phyloP scores from a whole-genome alignment of 2,888 invertebrate genomes.

The Rugalucina vietnamica region DNA sequence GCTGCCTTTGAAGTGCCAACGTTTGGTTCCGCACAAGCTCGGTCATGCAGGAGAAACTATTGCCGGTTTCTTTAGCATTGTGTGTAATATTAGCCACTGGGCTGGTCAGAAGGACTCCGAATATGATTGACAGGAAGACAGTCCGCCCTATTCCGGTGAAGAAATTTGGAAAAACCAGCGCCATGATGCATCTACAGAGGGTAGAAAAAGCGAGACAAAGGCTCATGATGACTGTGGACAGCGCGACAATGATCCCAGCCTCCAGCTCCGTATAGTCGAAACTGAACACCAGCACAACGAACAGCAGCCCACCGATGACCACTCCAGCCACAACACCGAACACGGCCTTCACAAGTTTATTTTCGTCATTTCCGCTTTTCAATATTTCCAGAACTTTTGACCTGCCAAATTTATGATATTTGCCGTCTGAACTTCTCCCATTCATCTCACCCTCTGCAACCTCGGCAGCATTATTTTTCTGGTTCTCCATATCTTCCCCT shows the following conservation, averaged over 20 bases:
- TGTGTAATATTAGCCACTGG: conserved; percentile 61
- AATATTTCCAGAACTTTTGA: conserved; percentile 35
- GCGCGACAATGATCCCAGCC: conserved; percentile 49
- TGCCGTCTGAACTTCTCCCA: conserved; percentile 16
- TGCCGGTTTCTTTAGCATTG: conserved; percentile 62
- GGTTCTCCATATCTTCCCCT: conserved; percentile 9
- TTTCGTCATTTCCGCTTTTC: conserved; percentile 31
- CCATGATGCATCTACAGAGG: conserved; percentile 56
- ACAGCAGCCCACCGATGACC: conserved; percentile 50
- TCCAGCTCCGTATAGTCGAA: conserved; percentile 51
- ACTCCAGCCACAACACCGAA: conserved; percentile 54
- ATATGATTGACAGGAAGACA: conserved; percentile 63
- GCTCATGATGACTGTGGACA: conserved; percentile 52
- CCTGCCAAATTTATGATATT: conserved; percentile 31
- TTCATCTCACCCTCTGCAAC: background rate
- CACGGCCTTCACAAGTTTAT: conserved; percentile 39
- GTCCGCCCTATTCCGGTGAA: conserved; percentile 64
- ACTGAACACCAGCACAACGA: conserved; percentile 45
- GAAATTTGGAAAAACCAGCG: conserved; percentile 62
- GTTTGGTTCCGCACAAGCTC: conserved; percentile 67
- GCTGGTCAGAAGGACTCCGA: conserved; percentile 56
- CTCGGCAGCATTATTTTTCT: background rate
- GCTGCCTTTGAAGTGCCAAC: conserved; percentile 44
- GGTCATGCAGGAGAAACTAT: conserved; percentile 62
- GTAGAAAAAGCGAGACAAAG: conserved; percentile 56